Evolutionary conservation across 2,797 vertebrate species (phyloP), one percentile per base, ranked within the genome.

Genomic region (Oceanodroma leucorhoa): DNA sequence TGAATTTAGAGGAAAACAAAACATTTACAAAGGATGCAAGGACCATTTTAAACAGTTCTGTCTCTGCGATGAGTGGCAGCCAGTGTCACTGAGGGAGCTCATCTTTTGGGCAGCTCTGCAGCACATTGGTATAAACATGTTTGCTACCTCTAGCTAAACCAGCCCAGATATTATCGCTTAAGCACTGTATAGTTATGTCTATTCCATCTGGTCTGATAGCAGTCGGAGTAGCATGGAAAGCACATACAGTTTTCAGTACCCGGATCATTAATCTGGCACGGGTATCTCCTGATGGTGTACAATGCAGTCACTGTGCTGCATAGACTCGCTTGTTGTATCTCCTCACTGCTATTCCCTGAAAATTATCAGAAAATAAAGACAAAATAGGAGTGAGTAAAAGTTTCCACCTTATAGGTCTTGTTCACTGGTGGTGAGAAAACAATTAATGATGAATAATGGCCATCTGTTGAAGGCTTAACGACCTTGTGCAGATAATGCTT

Each of bases 201-300:
- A 1, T 14, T 43, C 55, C 55, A 18, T 58, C 66, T 75, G 65
- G 12, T 7, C 43, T 45, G 51, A 7, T 10, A 27, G 64, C 58
- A 57, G 12, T 15, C 20, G 3, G 53, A 43, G 61, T 14, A 23
- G 24, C 22, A 5, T 7, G 34, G 61, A 70, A 45, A 51, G 32
- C 43, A 43, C 8, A 1, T 11, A 4, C 18, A 38, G 62, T 7
- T 60, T 32, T 23, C 62, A 43, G 50, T 29, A 61, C 46, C 32
- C n/a, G 34, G 46, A 20, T 69, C 1, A 0, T 18, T 41, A 0
- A 1, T 27, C 19, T 17, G 6, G 10, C 12, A 1, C 0, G 0
- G 11, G 17, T 41, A 5, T 58, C 21, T 27, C 54, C 51, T 46
- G 50, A 10, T 24, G 50, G 53, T 38, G 24, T 24, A 5, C 17